Percentiles rank a stretch among this genome's conserved stretches.
Evolutionary conservation across 2,888 invertebrate species (phyloP).

Genomic region (Philopedon plagiatum): DNA sequence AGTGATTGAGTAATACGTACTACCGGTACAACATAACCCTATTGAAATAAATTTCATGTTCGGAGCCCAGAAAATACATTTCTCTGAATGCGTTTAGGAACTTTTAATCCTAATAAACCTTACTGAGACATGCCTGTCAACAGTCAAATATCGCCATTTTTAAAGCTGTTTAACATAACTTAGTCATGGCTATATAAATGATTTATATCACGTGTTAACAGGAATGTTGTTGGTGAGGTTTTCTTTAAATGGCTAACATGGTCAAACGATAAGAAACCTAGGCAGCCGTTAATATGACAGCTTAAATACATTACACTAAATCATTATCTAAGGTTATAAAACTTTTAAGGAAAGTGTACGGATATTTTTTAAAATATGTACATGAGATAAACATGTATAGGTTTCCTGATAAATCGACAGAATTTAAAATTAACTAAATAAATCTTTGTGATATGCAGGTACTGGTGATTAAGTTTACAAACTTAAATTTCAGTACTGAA

Average conservation of each 20-base stretch:
- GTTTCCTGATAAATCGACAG: background rate
- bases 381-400: background rate
- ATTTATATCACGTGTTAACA: slow-evolving; percentile 42
- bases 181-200: slow-evolving; percentile 27
- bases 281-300: slow-evolving; percentile 48
- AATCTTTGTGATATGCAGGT: too few relatives aligned
- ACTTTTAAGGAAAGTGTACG: slow-evolving; percentile 28
- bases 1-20: too few relatives aligned
- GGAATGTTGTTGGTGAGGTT: slow-evolving; percentile 45
- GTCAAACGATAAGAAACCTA: slow-evolving; percentile 43
- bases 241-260: slow-evolving; percentile 47
- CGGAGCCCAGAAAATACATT: too few relatives aligned
- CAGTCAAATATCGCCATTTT: slow-evolving; percentile 1
- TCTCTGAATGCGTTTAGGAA: too few relatives aligned
- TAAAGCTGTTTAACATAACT: slow-evolving; percentile 14
- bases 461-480: too few relatives aligned
- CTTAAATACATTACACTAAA: slow-evolving; percentile 45
- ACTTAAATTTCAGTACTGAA: too few relatives aligned
- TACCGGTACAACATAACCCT: too few relatives aligned
- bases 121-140: slow-evolving; percentile 7
- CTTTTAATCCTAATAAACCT: slow-evolving; percentile 2
- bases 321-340: slow-evolving; percentile 39
- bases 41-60: too few relatives aligned
- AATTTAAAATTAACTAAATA: too few relatives aligned
- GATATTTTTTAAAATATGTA: background rate